Conservation (phyloP, 2,113 vertebrate species). For the Malurus cyaneus region DNA sequence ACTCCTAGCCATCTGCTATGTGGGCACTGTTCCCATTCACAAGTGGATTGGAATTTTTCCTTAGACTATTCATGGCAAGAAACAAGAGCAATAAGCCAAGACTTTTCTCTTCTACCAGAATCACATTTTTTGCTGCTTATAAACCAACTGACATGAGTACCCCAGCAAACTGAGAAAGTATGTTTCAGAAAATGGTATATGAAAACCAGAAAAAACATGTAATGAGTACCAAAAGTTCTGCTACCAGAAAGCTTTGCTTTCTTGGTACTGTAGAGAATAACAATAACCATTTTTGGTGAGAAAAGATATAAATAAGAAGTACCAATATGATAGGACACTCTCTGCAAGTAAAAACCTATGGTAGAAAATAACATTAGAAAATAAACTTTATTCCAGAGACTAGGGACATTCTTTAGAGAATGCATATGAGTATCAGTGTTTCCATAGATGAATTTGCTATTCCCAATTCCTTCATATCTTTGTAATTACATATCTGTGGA, state of each 20-base stretch:
- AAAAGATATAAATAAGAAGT: background rate
- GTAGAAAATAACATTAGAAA: background rate
- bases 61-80: background rate
- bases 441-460: background rate
- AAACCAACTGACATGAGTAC: background rate
- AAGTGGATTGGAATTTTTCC: slow-evolving; percentile 13
- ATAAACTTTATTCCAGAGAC: background rate
- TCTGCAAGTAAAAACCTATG: background rate
- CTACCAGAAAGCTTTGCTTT: background rate
- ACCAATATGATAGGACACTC: background rate
- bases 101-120: background rate
- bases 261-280: background rate
- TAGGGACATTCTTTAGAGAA: background rate
- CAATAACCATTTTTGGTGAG: background rate
- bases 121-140: background rate
- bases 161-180: background rate
- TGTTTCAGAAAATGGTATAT: background rate
- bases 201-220: background rate
- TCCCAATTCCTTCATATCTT: background rate
- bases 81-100: background rate
- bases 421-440: background rate
- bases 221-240: background rate
- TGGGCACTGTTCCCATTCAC: slow-evolving; percentile 50
- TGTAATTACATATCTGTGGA: background rate
- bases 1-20: slow-evolving; percentile 41